Conservation (phyloP, 2,888 invertebrate species). For the Agonopterix heracliana region DNA sequence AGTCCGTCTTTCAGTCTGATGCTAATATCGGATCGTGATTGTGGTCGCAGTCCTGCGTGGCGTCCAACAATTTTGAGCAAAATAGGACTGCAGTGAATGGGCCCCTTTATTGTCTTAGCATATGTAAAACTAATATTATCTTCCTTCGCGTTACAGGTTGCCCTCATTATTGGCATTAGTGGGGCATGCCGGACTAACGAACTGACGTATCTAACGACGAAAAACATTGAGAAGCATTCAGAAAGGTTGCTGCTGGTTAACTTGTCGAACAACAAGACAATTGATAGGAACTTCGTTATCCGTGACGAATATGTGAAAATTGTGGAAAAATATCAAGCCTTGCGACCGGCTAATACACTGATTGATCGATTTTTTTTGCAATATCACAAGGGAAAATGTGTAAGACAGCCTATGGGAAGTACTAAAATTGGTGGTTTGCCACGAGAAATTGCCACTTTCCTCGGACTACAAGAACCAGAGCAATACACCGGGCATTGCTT, state of each 20-base stretch:
- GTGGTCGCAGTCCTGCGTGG: too few relatives aligned
- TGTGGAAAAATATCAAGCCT: constrained; percentile 8
- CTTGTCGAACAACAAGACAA: neutral
- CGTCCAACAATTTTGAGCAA: too few relatives aligned
- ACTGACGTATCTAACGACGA: constrained; percentile 1
- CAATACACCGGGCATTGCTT: constrained; percentile 14
- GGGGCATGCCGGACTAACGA: constrained; percentile 6
- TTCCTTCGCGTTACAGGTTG: constrained; percentile 1
- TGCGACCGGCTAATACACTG: constrained; percentile 6
- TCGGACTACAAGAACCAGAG: constrained; percentile 7
- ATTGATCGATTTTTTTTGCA: constrained; percentile 6
- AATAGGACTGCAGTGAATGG: too few relatives aligned
- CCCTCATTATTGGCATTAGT: constrained; percentile 4
- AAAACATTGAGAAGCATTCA: constrained; percentile 7
- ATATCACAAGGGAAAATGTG: constrained; percentile 6
- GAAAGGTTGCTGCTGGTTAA: constrained; percentile 4
- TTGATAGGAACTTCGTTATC: constrained; percentile 4
- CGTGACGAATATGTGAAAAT: constrained; percentile 6
- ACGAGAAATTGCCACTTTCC: constrained; percentile 4
- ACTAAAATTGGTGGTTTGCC: constrained; percentile 4
- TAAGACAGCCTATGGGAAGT: constrained; percentile 5
- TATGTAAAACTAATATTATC: neutral
- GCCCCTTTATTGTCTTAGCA: neutral
- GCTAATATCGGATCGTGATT: too few relatives aligned
- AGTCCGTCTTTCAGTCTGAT: too few relatives aligned